Base-by-base conservation (phyloP, 53 echinoderm and acorn worm genomes). In the Paracentrotus lividus region DNA sequence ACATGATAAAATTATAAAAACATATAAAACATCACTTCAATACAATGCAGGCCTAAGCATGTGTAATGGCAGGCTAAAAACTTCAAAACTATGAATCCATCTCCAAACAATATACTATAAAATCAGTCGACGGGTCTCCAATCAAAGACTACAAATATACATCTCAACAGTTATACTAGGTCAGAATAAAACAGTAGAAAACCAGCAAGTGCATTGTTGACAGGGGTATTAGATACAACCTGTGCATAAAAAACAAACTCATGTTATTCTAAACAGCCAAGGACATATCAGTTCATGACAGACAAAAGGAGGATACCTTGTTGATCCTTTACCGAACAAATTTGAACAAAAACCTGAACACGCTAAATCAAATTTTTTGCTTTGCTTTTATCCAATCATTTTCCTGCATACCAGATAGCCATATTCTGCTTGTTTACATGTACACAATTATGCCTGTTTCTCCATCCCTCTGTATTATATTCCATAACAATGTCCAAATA, bases 181-280 rank as follows among this genome's bases (percentile, higher is more conserved):
- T 32, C 67, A 67, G 67, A 67, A 67, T 67, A 67, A 31, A 67
- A 67, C 67, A 67, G 31, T 15, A 67, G 32, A 67, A 67, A 67
- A 67, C 32, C 24, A 67, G 12, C 15, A 13, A 7, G 31, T 67
- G 67, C 34, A 67, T 67, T 67, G 67, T 67, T 67, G 33, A 31
- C 32, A 23, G 23, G 7, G 59, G 59, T 56, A 56, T 56, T 7
- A 58, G 58, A 23, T 18, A 20, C 24, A 21, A 59, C 59, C 6
- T 59, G 59, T 59, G n/a, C 7, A 59, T n/a, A 59, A 59, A n/a
- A 59, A 59, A 59, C 59, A 59, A n/a, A 23, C 59, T 59, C 7
- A n/a, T 21, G n/a, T 59, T 59, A 59, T 21, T 59, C 5, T 23
- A 4, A 59, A 24, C 23, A 24, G 59, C 23, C 23, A 59, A 59